Conservation (phyloP, 2,888 invertebrate species). For the Sepioteuthis lessoniana region DNA sequence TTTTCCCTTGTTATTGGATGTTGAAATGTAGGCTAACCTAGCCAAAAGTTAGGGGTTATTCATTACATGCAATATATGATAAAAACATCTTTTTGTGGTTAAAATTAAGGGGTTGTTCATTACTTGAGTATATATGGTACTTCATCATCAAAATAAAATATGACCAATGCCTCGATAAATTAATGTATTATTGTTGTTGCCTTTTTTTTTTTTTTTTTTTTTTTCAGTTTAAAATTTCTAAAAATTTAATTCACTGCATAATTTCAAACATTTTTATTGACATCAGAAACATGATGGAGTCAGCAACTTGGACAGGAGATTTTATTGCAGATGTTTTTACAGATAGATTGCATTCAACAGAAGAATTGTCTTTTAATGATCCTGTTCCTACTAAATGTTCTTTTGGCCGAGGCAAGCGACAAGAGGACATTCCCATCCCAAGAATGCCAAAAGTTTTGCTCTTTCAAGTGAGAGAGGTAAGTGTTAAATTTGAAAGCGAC, state of each 20-base stretch:
- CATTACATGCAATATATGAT: too few species aligned
- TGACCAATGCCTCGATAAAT: too few species aligned
- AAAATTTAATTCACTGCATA: neutral
- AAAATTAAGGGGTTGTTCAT: too few species aligned
- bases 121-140: too few species aligned
- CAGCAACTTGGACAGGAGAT: neutral
- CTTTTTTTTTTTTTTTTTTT: neutral
- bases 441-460: neutral
- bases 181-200: too few species aligned
- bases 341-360: neutral
- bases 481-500: neutral
- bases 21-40: too few species aligned
- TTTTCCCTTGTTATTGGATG: too few species aligned
- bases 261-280: neutral
- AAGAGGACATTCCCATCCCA: constrained; percentile 25
- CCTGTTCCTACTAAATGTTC: constrained; percentile 38
- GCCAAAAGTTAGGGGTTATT: too few species aligned
- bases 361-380: neutral
- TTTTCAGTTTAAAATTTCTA: neutral
- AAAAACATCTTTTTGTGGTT: too few species aligned
- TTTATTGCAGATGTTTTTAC: constrained; percentile 19
- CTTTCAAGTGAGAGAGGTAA: neutral
- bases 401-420: constrained; percentile 40
- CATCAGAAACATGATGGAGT: neutral
- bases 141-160: too few species aligned